A percentile compares a stretch with the other conserved stretches of the same genome.
Evolutionary conservation across 2,797 vertebrate genomes (phyloP).

Genomic region (Scarus forsteni): DNA sequence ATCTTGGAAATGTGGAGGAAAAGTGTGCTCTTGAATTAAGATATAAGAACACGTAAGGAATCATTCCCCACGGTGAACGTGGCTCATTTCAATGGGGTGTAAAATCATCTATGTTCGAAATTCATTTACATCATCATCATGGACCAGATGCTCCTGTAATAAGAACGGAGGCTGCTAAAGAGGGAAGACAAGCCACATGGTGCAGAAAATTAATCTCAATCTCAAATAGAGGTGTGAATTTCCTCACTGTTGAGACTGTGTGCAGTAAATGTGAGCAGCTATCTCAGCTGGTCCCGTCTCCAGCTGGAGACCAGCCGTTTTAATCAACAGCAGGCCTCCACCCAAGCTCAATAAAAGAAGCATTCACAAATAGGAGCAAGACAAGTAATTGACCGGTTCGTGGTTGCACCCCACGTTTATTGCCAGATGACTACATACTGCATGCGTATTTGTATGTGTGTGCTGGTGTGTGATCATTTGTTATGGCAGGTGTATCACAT

Average conservation of each 20-base stretch:
- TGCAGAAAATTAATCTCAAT: conserved; percentile 83
- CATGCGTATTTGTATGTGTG: conserved; percentile 18
- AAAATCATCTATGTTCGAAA: conserved; percentile 77
- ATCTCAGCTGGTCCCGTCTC: conserved; percentile 71
- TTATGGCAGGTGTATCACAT: conserved; percentile 26
- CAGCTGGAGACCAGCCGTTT: conserved; percentile 80
- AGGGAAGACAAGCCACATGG: conserved; percentile 80
- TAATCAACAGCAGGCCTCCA: conserved; percentile 83
- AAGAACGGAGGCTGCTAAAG: conserved; percentile 74
- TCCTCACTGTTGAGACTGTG: conserved; percentile 66
- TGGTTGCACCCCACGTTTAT: conserved; percentile 76
- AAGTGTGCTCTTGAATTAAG: conserved; percentile 69
- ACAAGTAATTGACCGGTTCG: conserved; percentile 76
- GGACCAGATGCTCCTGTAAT: conserved; percentile 79
- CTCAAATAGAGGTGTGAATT: conserved; percentile 77
- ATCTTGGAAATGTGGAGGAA: conserved; percentile 61
- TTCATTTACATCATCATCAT: conserved; percentile 83
- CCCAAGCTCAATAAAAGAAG: conserved; percentile 82
- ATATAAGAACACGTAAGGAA: conserved; percentile 69
- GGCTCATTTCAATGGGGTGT: conserved; percentile 72
- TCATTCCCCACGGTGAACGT: conserved; percentile 49
- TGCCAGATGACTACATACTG: conserved; percentile 72
- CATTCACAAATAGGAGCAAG: conserved; percentile 79
- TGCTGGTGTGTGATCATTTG: conserved; percentile 10
- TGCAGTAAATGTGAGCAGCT: conserved; percentile 65